Evolutionary conservation across 2,888 invertebrate species (phyloP), one percentile per base, ranked within the genome.

Genomic region (Sabatieria punctata): DNA sequence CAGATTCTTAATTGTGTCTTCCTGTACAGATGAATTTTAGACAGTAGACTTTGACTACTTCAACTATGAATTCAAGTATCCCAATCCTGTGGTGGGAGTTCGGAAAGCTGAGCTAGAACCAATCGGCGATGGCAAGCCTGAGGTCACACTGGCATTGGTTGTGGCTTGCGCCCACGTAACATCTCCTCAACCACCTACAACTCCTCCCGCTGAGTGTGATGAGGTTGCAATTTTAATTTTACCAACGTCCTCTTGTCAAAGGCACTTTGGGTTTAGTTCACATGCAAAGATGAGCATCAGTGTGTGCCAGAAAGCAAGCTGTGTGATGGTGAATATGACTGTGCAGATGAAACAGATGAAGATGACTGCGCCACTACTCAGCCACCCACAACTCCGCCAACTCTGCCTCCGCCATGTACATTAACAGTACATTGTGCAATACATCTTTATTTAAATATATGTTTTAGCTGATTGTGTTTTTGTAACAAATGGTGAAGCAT

Each of bases 311-410:
- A 15, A 15, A 1, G 2, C 1, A 19, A 24, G 19, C 39, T 42
- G 15, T 49, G 49, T 21, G 49, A 49, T 23, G 38, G 43, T 11
- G 43, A 41, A 15, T 6, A 24, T n/a, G 45, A 49, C 41, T 49
- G 50, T 37, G 41, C 27, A 2, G 50, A 49, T 22, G 22, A 36
- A 18, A 22, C 49, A 2, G 50, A 49, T 35, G 50, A 49, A 21
- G 39, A 6, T 6, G 23, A 30, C 23, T 48, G 45, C 41, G 30
- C 30, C 30, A 22, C 19, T n/a, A 25, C 21, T 18, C 19, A 2
- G 2, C 8, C 13, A 30, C 30, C 30, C 30, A 30, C 30, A 8
- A 30, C 30, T 15, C 8, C 30, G 8, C 30, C 30, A 15, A 30
- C 8, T 11, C 30, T 15, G 30, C 30, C 30, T 15, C 8, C n/a